These are phyloP conservation scores for human DNA, from an alignment of 2,113 vertebrate genomes.

Conservation along the genomic window GRCh38 chr4:35091501-35092000, in stretches of 20 bases:
- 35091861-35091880: not conserved
- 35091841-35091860: not conserved
- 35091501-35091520: not conserved
- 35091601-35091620: not conserved
- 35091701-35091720: not conserved
- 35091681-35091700: not conserved
- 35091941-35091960: not conserved
- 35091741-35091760: not conserved
- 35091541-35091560: not conserved
- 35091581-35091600: not conserved
- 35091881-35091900: not conserved
- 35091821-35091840: not conserved
- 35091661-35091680: not conserved
- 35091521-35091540: not conserved
- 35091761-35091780: not conserved
- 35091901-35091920: not conserved
- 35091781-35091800: not conserved
- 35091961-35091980: not conserved
- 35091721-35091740: not conserved
- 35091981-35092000: not conserved
- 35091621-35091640: not conserved
- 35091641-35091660: not conserved
- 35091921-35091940: not conserved
- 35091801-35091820: not conserved
- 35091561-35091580: not conserved